phyloP scores from a whole-genome alignment of 2,113 vertebrate genomes.

The Panthera leo region DNA sequence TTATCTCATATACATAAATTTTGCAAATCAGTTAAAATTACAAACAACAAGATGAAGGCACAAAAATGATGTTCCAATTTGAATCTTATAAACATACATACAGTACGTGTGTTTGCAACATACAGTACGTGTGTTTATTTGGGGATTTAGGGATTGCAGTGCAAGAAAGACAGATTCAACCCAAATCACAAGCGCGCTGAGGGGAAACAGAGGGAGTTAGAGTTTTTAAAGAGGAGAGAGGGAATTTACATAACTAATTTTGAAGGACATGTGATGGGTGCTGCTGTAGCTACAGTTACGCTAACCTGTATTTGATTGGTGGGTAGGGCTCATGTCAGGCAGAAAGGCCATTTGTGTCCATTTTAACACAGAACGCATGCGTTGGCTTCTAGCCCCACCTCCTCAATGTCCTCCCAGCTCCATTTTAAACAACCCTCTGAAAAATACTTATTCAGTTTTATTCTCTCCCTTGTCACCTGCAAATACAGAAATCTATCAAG shows the following conservation, averaged over 20 bases:
- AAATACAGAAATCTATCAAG: not conserved
- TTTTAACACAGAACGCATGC: not conserved
- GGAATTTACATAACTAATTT: not conserved
- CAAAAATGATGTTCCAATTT: too few species aligned
- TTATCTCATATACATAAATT: too few species aligned
- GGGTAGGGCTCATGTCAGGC: not conserved
- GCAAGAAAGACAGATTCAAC: not conserved
- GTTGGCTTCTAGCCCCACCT: not conserved
- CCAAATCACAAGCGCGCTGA: not conserved
- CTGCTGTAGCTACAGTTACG: not conserved
- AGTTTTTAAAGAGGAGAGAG: not conserved
- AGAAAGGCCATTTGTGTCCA: not conserved
- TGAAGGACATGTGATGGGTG: not conserved
- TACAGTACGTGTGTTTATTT: not conserved
- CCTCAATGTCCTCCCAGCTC: not conserved
- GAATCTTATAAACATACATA: too few species aligned
- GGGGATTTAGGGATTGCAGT: not conserved
- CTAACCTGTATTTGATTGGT: not conserved
- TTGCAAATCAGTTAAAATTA: too few species aligned
- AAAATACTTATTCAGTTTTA: not conserved
- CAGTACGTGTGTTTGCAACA: not conserved
- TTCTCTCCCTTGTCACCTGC: not conserved
- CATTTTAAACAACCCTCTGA: not conserved
- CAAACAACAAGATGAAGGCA: too few species aligned
- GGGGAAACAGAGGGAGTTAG: not conserved